These are phyloP conservation scores for Zaprionus vittiger DNA, from an alignment of 1,140 invertebrate species.

Conservation along the genomic window DNA sequence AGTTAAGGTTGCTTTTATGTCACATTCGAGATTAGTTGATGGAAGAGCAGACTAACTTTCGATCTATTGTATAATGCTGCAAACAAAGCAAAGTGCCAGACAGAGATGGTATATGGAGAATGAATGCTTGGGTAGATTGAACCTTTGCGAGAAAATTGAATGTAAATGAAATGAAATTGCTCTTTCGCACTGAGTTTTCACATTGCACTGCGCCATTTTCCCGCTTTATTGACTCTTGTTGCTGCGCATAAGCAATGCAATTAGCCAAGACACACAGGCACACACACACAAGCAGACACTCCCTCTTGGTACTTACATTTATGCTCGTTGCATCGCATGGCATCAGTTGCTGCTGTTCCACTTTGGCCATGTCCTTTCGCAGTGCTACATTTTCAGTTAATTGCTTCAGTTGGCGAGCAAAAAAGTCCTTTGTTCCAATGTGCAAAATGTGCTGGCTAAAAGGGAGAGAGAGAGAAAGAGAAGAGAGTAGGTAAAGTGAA, in stretches of 20 bases:
- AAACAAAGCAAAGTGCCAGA: background rate
- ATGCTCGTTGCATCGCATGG: conserved; percentile 78
- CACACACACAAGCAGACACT: conserved; percentile 17
- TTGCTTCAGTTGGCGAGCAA: conserved; percentile 66
- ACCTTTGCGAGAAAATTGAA: conserved; percentile 65
- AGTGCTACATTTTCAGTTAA: conserved; percentile 79
- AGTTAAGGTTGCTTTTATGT: conserved; percentile 1
- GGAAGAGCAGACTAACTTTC: background rate
- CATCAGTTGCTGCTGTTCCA: conserved; percentile 72
- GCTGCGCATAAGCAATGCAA: conserved; percentile 58
- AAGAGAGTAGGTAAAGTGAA: conserved; percentile 12
- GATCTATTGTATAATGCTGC: too few species aligned
- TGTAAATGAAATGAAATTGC: conserved; percentile 72
- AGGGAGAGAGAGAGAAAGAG: conserved; percentile 34
- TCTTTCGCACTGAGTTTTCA: conserved; percentile 12
- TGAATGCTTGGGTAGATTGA: conserved; percentile 2
- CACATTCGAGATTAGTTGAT: background rate
- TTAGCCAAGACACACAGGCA: conserved; percentile 60
- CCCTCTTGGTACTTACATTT: conserved; percentile 71
- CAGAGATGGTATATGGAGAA: background rate
- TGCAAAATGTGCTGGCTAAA: conserved; percentile 54
- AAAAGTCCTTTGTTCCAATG: conserved; percentile 67
- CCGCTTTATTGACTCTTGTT: conserved; percentile 46
- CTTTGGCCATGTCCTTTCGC: conserved; percentile 77
- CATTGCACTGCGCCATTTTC: background rate